Base-by-base conservation (phyloP, 2,888 invertebrate species). In the Caenorhabditis sp. region DNA sequence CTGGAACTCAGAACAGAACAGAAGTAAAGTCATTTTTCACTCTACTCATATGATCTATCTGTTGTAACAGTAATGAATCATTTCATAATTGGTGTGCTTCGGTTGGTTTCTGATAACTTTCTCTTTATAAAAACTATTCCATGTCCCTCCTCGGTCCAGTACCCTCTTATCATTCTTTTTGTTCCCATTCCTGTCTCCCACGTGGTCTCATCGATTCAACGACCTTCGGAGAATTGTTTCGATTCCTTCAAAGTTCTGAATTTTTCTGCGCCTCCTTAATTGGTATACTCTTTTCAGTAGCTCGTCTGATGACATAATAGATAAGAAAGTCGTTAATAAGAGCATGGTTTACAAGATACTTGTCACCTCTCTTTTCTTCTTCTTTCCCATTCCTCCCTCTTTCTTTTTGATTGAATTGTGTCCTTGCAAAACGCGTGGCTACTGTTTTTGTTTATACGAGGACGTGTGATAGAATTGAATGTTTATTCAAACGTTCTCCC, bases 271-370 rank as follows among this genome's bases (percentile, higher is more conserved):
- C 70, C 77, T 77, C 77, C 16, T 16, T 38, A 1, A 1, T 54
- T 56, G 10, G 1, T 26, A 63, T 41, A 6, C 22, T 70, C 14
- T 63, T 77, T 61, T 49, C 69, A 63, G 77, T 70, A 70, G 77
- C 77, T 47, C 12, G 26, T 59, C 35, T 68, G 35, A 31, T 47
- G 49, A 31, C 49, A 31, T 19, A 12, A 10, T 63, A 70, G 77
- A 77, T 77, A 77, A 77, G 69, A 77, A 63, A 77, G 69, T 61
- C 77, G 70, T 69, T 77, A 77, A 77, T 77, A 70, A 70, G 69
- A 61, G 77, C 63, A 70, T 77, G 77, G 77, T 77, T 77, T 70
- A 77, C 77, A 77, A 69, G 70, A 28, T 54, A 56, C 54, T 77
- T 77, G 70, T 77, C 77, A 63, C 77, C 77, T 28, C 49, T 61